Evolutionary conservation across 2,888 invertebrate genomes (phyloP).

Genomic region (Magallana nippona): DNA sequence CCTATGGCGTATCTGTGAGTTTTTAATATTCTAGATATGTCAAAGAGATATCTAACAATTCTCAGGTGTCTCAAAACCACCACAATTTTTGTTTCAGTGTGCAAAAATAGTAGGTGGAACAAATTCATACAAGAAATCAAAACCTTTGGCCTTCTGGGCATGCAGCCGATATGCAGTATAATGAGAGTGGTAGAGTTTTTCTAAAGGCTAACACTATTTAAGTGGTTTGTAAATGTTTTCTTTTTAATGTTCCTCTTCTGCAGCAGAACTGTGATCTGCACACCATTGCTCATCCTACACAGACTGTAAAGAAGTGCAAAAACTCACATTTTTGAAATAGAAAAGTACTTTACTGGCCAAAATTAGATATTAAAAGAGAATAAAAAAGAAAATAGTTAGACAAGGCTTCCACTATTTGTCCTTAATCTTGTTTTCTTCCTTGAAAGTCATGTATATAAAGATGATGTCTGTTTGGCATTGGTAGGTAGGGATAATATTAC

Average conservation of each 20-base stretch:
- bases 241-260: constrained; percentile 8
- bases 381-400: background rate
- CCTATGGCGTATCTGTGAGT: background rate
- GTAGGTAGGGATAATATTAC: background rate
- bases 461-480: background rate
- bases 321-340: background rate
- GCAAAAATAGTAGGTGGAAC: constrained; percentile 7
- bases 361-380: background rate
- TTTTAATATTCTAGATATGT: constrained; percentile 14
- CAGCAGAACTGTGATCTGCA: background rate
- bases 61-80: constrained; percentile 11
- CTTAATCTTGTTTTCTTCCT: no score
- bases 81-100: background rate
- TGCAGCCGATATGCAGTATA: background rate
- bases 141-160: constrained; percentile 22
- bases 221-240: background rate
- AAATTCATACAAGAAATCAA: background rate
- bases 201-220: background rate
- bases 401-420: background rate
- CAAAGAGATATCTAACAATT: background rate
- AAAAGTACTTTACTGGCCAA: constrained; percentile 2
- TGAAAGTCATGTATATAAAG: background rate
- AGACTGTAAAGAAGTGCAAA: background rate
- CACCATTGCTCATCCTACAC: background rate
- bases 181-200: background rate